Evolutionary conservation across 2,888 invertebrate genomes (phyloP).

Genomic region (Sympetrum striolatum): DNA sequence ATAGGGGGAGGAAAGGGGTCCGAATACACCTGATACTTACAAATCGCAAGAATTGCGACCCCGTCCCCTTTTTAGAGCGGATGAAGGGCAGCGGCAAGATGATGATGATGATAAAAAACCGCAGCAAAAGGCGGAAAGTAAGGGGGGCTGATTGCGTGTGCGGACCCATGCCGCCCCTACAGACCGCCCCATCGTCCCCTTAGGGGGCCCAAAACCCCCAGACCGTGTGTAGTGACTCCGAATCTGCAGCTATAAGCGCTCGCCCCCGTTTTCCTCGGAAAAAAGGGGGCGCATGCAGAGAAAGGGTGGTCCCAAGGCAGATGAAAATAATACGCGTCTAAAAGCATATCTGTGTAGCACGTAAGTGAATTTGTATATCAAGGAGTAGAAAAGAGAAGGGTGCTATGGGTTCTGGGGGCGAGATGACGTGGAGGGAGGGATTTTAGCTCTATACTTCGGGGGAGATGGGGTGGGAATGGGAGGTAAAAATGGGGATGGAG

Average conservation of each 20-base stretch:
- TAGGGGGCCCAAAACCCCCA: background rate
- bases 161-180: slow-evolving; percentile 11
- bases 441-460: slow-evolving; percentile 23
- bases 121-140: background rate
- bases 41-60: background rate
- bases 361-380: slow-evolving; percentile 58
- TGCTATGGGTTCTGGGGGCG: slow-evolving; percentile 44
- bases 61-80: background rate
- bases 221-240: background rate
- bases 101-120: background rate
- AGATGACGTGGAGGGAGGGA: slow-evolving; percentile 42
- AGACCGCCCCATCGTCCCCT: background rate
- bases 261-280: background rate
- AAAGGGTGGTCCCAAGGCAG: slow-evolving; percentile 45
- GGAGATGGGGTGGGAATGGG: background rate
- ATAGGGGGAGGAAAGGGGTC: background rate
- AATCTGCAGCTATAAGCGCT: background rate
- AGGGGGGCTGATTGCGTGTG: slow-evolving; percentile 13
- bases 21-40: background rate
- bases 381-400: slow-evolving; percentile 55
- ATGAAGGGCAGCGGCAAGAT: background rate
- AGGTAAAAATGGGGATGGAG: background rate
- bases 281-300: background rate
- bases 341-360: slow-evolving; percentile 61
- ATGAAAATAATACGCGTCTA: slow-evolving; percentile 53